A percentile compares a stretch with the other conserved stretches of the same genome.
Evolutionary conservation across 2,113 vertebrate genomes (phyloP).

Genomic region (Triplophysa dalaica): DNA sequence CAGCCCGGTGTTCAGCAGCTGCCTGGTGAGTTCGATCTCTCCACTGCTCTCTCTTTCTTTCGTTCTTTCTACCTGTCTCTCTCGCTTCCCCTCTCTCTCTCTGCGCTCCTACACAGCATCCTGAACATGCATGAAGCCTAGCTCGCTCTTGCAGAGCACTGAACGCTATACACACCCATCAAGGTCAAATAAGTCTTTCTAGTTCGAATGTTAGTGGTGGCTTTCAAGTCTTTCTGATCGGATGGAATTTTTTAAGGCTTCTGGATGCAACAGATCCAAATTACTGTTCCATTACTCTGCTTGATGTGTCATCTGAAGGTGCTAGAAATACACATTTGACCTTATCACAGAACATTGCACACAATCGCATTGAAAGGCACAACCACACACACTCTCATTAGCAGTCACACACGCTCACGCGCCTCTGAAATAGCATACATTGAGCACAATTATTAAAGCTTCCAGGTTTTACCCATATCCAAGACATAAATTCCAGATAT

Average conservation of each 20-base stretch:
- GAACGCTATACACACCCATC: constrained; percentile 21
- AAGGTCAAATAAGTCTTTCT: constrained; percentile 48
- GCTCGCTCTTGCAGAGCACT: constrained; percentile 37
- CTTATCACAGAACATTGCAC: constrained; percentile 40
- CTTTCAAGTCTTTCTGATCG: neutral
- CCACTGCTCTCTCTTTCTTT: constrained; percentile 30
- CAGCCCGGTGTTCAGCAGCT: constrained; percentile 91
- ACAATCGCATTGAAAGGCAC: constrained; percentile 33
- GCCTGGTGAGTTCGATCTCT: constrained; percentile 82
- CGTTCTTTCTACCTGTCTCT: neutral
- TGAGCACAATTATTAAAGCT: neutral
- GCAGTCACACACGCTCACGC: constrained; percentile 6
- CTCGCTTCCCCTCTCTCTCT: neutral
- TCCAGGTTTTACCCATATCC: neutral
- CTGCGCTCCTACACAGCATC: constrained; percentile 42
- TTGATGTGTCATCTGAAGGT: constrained; percentile 29
- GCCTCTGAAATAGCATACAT: constrained; percentile 6
- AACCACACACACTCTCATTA: constrained; percentile 9
- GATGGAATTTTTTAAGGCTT: neutral
- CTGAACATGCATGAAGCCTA: constrained; percentile 52
- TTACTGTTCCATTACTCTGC: neutral
- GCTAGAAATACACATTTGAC: constrained; percentile 43
- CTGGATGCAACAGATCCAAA: neutral
- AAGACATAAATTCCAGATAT: neutral
- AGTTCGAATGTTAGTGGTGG: neutral